Base-by-base conservation (phyloP, 2,113 vertebrate genomes). In the Australoheros scitulus region DNA sequence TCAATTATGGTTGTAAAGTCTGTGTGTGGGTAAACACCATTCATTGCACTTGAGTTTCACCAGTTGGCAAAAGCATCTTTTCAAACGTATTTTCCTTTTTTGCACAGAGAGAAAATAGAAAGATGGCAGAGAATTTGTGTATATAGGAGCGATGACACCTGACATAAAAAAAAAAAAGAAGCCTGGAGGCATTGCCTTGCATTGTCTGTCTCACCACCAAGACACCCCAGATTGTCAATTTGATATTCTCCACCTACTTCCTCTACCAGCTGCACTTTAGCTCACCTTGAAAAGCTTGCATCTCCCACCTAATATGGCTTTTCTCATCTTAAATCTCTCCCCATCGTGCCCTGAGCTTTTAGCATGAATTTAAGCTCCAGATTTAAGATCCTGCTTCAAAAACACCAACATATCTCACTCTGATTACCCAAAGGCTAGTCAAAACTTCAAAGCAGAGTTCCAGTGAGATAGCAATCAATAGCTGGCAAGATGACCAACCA, bases 381-480 rank as follows among this genome's bases (percentile, higher is more conserved):
- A 41, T 41, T 11, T 41, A 3, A 41, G 38, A 41, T n/a, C 10
- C 17, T 38, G 20, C 41, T 76, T 80, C 20, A 50, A 36, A 79
- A 43, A 29, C 26, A 68, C 22, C 52, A 1, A 82, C 7, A 24
- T 1, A 57, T 81, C 80, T 64, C 60, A 82, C 43, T 56, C 47
- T 57, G 55, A 70, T 34, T 9, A 77, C 32, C 77, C 29, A 36
- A 0, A 9, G 55, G 63, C 41, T 5, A 14, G 17, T 70, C 34
- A 82, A 76, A 86, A 81, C 78, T 70, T 91, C 76, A 85, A 70
- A 87, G 75, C 11, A 22, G 41, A 41, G 63, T 18, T 81, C 58
- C 3, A 84, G 36, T 4, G 52, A 81, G 83, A 81, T 8, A 52
- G 79, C 15, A 10, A 89, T 89, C 92, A 61, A 90, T 90, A 81